phyloP scores from a whole-genome alignment of 2,113 vertebrate species.

The Pygathrix nemaeus region DNA sequence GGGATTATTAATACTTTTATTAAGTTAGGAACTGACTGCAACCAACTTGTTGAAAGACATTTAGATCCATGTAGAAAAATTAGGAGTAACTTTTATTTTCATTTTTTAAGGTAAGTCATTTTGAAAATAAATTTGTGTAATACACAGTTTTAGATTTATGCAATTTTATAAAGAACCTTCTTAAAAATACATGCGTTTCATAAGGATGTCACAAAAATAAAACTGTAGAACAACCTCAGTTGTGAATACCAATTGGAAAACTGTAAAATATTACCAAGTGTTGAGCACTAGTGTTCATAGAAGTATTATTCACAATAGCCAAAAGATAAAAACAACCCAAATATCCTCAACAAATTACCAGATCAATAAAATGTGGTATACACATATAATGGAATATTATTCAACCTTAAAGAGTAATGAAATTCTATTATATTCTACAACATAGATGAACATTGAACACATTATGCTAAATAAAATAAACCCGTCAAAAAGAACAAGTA shows the following conservation, averaged over 20 bases:
- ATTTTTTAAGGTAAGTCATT: conserved; percentile 9
- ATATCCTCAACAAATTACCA: neutral
- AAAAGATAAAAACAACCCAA: neutral
- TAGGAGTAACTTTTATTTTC: neutral
- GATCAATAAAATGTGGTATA: neutral
- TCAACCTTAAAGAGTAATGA: neutral
- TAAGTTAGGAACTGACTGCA: neutral
- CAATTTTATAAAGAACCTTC: neutral
- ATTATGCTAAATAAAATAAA: neutral
- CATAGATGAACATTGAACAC: neutral
- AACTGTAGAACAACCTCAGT: neutral
- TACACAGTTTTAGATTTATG: neutral
- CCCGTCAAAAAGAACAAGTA: neutral
- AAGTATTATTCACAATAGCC: neutral
- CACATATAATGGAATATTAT: neutral
- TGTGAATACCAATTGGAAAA: neutral
- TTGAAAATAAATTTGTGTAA: neutral
- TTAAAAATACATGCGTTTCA: neutral
- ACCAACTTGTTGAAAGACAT: neutral
- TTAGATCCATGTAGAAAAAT: neutral
- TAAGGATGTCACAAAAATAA: neutral
- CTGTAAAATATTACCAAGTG: neutral
- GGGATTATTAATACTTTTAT: neutral
- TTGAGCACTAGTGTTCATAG: neutral
- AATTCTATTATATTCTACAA: neutral